These are phyloP conservation scores for Buphagus erythrorhynchus DNA, from an alignment of 2,797 vertebrate species.

Conservation along the genomic window DNA sequence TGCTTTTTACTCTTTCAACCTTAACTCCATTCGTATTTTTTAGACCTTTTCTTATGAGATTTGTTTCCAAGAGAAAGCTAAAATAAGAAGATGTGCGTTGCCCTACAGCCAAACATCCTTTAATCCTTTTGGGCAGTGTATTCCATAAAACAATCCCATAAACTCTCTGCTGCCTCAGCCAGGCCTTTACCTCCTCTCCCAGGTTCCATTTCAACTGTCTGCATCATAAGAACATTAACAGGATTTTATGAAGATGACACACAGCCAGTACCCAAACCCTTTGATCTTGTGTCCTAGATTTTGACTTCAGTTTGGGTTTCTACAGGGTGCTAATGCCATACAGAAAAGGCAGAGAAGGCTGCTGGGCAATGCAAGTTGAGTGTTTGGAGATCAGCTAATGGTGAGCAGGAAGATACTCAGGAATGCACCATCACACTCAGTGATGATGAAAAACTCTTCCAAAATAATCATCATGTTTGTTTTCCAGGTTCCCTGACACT, in stretches of 20 bases:
- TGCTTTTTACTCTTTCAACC: not conserved
- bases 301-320: not conserved
- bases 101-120: not conserved
- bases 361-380: not conserved
- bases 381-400: not conserved
- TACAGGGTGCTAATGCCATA: rapidly evolving
- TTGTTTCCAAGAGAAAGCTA: not conserved
- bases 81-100: not conserved
- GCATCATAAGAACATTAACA: not conserved
- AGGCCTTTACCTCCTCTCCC: not conserved
- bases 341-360: not conserved
- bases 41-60: not conserved
- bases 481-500: not conserved
- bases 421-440: not conserved
- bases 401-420: not conserved
- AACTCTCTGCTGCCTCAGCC: not conserved
- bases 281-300: not conserved
- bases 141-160: not conserved
- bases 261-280: not conserved
- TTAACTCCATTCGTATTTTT: not conserved
- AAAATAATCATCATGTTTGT: not conserved
- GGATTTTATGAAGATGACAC: not conserved
- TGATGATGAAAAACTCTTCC: not conserved
- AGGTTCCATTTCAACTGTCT: not conserved
- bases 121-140: not conserved